These are phyloP conservation scores for Apis mellifera DNA, from an alignment of 1,140 invertebrate genomes.

Conservation along the genomic window DNA sequence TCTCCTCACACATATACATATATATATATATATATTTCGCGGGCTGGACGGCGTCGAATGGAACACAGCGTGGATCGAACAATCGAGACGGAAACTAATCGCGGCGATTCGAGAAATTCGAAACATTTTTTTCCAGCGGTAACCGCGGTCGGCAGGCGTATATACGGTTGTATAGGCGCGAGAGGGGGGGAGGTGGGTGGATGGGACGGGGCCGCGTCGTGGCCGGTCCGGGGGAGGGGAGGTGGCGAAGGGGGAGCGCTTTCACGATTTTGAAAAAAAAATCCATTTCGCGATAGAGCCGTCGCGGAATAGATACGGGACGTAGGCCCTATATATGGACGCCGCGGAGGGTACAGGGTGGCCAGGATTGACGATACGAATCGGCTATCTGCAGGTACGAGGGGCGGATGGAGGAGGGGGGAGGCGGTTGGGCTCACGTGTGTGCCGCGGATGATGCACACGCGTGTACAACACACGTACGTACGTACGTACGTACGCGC, in stretches of 20 bases:
- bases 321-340: slow-evolving; percentile 58
- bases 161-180: not conserved
- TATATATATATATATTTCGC: too few relatives aligned
- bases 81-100: slow-evolving; percentile 68
- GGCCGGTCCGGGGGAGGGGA: too few relatives aligned
- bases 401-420: slow-evolving; percentile 15
- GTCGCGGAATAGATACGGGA: slow-evolving; percentile 68
- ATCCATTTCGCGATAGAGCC: slow-evolving; percentile 69
- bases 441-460: slow-evolving; percentile 11
- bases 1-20: too few relatives aligned
- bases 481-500: slow-evolving; percentile 45
- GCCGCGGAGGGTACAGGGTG: slow-evolving; percentile 49
- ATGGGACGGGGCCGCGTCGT: too few relatives aligned
- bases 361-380: slow-evolving; percentile 69
- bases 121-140: slow-evolving; percentile 61
- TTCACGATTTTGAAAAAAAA: slow-evolving; percentile 66
- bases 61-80: slow-evolving; percentile 42
- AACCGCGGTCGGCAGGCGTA: slow-evolving; percentile 19
- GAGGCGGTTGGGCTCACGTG: slow-evolving; percentile 14
- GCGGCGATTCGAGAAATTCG: slow-evolving; percentile 64
- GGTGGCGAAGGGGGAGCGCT: slow-evolving; percentile 41
- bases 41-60: not conserved
- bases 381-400: slow-evolving; percentile 67
- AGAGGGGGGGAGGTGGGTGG: not conserved
- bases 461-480: not conserved